These are phyloP conservation scores for Aquatica leii DNA, from an alignment of 2,888 invertebrate genomes.

Conservation along the genomic window DNA sequence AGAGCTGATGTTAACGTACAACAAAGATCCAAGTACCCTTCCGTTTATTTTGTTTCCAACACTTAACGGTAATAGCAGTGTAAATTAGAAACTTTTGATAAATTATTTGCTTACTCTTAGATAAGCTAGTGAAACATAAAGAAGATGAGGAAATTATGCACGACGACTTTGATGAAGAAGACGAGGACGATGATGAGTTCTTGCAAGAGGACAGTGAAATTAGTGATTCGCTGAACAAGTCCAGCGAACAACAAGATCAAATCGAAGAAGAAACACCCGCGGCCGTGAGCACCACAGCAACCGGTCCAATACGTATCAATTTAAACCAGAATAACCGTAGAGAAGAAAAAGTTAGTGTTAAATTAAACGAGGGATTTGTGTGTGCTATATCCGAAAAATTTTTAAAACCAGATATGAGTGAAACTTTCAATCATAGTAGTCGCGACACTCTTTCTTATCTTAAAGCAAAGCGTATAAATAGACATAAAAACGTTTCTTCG, in stretches of 20 bases:
- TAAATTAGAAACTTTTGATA: too few relatives aligned
- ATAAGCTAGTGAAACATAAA: slow-evolving; percentile 20
- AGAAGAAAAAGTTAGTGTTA: slow-evolving; percentile 36
- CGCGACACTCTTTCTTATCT: slow-evolving; percentile 57
- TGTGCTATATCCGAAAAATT: slow-evolving; percentile 42
- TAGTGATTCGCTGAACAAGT: slow-evolving; percentile 21
- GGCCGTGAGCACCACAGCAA: not conserved
- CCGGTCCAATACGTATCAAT: slow-evolving; percentile 15
- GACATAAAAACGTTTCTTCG: slow-evolving; percentile 52
- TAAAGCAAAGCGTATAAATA: slow-evolving; percentile 57
- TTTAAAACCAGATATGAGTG: slow-evolving; percentile 52
- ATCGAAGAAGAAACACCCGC: slow-evolving; percentile 19
- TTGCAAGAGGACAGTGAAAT: slow-evolving; percentile 47
- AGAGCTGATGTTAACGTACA: slow-evolving; percentile 76
- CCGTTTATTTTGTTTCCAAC: slow-evolving; percentile 81
- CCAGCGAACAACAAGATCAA: slow-evolving; percentile 45
- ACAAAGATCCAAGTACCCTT: slow-evolving; percentile 71
- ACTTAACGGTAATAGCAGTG: slow-evolving; percentile 67
- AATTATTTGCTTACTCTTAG: slow-evolving; percentile 18
- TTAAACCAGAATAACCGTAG: slow-evolving; percentile 8
- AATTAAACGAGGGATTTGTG: slow-evolving; percentile 27
- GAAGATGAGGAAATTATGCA: slow-evolving; percentile 40
- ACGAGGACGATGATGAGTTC: slow-evolving; percentile 50
- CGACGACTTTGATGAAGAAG: slow-evolving; percentile 38
- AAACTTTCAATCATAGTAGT: slow-evolving; percentile 50